Base-by-base conservation (phyloP, 2,113 vertebrate genomes). In the Calonectris borealis region DNA sequence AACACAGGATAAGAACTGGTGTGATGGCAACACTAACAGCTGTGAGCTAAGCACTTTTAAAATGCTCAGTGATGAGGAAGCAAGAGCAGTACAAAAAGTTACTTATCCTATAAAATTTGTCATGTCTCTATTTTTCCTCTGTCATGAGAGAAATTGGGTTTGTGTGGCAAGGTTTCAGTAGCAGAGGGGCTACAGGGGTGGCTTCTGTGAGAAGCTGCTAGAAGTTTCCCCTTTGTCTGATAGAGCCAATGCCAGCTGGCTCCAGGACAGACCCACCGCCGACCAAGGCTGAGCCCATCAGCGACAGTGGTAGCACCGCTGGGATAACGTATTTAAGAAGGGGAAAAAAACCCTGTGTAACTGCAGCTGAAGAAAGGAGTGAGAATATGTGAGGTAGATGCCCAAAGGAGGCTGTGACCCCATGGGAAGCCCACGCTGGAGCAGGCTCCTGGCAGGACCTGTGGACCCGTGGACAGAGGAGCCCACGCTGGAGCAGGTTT, bases 391-490 rank as follows among this genome's bases (percentile, higher is more conserved):
- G 58, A 61, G 58, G 58, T 52, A 22, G 58, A 12, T 36, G 14
- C 34, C 34, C 0, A 3, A 60, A 60, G 58, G 58, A 36, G 34
- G 58, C 34, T 60, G 34, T 36, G 34, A 36, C 9, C 58, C 57
- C 2, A 3, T 15, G 13, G 32, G 13, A 60, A n/a, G 9, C 4
- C 34, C 4, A 4, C 1, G 2, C 34, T 60, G 34, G 58, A 60
- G 34, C 21, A 58, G 57, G 32, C n/a, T 58, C n/a, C 32, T 58
- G 32, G 32, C 32, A n/a, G 57, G 34, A 29, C 57, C n/a, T n/a
- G 57, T 58, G 57, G 34, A 32, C 13, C 21, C 8, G 1, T 15
- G 21, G 34, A n/a, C n/a, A n/a, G n/a, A n/a, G n/a, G n/a, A n/a
- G 9, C 4, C 34, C 4, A 4, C 1, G 2, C 34, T 60, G 34